phyloP scores from a whole-genome alignment of 2,888 invertebrate genomes.

The Drosophila rubida region DNA sequence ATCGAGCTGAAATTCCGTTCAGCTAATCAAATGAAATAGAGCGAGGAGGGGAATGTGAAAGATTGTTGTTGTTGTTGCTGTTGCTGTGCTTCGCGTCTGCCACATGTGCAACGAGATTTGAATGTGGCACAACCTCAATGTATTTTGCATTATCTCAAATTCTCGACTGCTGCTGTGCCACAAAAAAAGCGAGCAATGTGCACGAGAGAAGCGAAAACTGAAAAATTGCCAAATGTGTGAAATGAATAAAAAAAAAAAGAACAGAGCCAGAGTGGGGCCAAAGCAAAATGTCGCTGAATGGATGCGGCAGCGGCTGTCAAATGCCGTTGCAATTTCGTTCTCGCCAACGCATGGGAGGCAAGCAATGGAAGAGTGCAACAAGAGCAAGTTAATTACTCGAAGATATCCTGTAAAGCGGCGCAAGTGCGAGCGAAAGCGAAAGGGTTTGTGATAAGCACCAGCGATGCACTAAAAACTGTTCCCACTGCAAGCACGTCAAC shows the following conservation, averaged over 20 bases:
- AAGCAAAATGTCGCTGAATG: slow-evolving; percentile 65
- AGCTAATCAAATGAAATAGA: background rate
- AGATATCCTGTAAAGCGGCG: slow-evolving; percentile 2
- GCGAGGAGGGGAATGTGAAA: background rate
- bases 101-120: slow-evolving; percentile 7
- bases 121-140: slow-evolving; percentile 24
- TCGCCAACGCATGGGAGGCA: slow-evolving; percentile 33
- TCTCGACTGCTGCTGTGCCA: slow-evolving; percentile 1
- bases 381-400: background rate
- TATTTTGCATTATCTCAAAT: slow-evolving; percentile 54
- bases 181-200: background rate
- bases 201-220: background rate
- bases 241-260: slow-evolving; percentile 15
- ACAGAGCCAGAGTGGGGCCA: slow-evolving; percentile 29
- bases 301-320: slow-evolving; percentile 74
- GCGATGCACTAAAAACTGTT: too few species aligned
- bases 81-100: background rate
- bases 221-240: slow-evolving; percentile 15
- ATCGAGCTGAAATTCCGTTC: background rate
- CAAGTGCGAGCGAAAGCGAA: too few species aligned
- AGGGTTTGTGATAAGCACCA: too few species aligned
- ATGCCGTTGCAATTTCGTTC: slow-evolving; percentile 70
- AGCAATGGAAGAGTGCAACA: slow-evolving; percentile 12
- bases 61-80: background rate
- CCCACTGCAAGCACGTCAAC: too few species aligned